These are phyloP conservation scores for Morelia viridis DNA, from an alignment of 2,797 vertebrate genomes.

Conservation along the genomic window DNA sequence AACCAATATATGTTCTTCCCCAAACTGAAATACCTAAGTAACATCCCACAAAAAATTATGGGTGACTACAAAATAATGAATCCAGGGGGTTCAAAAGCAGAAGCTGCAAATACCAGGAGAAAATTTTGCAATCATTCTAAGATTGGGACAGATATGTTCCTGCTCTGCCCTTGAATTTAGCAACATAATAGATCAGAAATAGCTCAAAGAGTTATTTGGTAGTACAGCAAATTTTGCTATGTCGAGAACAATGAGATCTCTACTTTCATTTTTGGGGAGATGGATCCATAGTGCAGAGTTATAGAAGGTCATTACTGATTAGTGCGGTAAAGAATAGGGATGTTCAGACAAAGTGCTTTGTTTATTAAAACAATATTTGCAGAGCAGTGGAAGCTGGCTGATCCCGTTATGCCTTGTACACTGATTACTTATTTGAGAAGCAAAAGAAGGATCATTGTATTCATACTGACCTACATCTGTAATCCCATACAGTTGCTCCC, in stretches of 20 bases:
- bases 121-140: constrained; percentile 3
- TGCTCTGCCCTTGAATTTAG: not conserved
- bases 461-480: not conserved
- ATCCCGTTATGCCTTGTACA: no score
- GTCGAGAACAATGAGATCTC: not conserved
- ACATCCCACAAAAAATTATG: not conserved
- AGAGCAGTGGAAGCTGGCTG: not conserved
- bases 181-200: not conserved
- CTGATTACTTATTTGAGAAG: not conserved
- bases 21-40: not conserved
- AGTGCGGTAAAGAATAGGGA: not conserved
- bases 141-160: constrained; percentile 5
- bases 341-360: not conserved
- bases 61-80: not conserved
- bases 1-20: not conserved
- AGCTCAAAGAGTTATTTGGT: not conserved
- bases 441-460: not conserved
- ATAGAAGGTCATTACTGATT: not conserved
- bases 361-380: not conserved
- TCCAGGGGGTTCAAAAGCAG: not conserved
- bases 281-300: not conserved
- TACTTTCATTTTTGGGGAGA: not conserved
- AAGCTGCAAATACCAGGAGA: not conserved
- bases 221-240: not conserved
- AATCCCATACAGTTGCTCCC: not conserved